Base-by-base conservation (phyloP, 2,797 vertebrate genomes). In the Poeciliopsis infans region DNA sequence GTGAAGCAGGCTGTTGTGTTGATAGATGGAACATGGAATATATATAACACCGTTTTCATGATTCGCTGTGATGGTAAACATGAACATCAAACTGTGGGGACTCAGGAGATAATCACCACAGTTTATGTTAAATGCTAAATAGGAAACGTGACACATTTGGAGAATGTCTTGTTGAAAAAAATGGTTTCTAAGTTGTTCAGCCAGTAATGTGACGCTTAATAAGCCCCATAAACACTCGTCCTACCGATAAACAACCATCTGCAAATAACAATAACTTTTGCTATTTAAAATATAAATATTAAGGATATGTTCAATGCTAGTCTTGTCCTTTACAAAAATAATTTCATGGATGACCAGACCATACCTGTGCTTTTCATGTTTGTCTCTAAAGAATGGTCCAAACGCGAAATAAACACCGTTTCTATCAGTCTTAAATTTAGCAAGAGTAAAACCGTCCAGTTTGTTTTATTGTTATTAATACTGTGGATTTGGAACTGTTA, bases 21-120 rank as follows among this genome's bases (percentile, higher is more conserved):
- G 70, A 91, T 75, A 12, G 46, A 81, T 76, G 51, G 55, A 77
- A 69, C 53, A 33, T 55, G 72, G 83, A 16, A n/a, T 70, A 80
- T 69, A 82, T 46, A 68, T 16, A 18, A 51, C 64, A 25, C 33
- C 15, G 18, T 45, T 28, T 15, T 18, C 66, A 31, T 76, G 36
- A 68, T 46, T 12, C 5, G 45, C 0, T 33, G 3, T 51, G 66
- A 71, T 57, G 47, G 74, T 15, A 51, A 64, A 46, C 75, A 43
- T 66, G 33, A n/a, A 41, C 20, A 68, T 7, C 69, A 72, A 16
- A 45, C 78, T 47, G 2, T 51, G 20, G 46, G 16, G 16, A 77
- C 31, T 15, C 15, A 11, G 33, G 75, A 15, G 47, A 10, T 57
- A 78, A 61, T 1, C 4, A 57, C 4, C 43, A 36, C n/a, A 25